Conservation (phyloP, 2,888 invertebrate species). For the Lumbricus terrestris region DNA sequence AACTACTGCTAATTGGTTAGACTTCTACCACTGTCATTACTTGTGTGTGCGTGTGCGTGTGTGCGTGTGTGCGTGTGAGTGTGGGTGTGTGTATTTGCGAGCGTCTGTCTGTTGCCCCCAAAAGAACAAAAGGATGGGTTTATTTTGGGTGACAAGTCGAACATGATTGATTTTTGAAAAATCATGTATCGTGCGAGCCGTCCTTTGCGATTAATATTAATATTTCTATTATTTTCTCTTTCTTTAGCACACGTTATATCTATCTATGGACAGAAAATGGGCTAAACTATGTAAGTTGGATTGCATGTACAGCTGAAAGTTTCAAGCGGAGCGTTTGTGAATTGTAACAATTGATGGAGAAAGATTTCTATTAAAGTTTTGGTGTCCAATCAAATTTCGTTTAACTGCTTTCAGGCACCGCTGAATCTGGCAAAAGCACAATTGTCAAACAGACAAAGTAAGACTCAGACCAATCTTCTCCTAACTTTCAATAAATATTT, state of each 20-base stretch:
- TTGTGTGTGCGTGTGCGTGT: neutral
- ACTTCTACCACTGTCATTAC: neutral
- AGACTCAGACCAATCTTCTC: constrained; percentile 59
- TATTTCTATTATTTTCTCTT: neutral
- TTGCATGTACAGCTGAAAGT: no score
- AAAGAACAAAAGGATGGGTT: no score
- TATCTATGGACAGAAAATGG: no score
- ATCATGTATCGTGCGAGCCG: neutral
- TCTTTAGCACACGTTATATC: neutral
- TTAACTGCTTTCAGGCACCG: constrained; percentile 76
- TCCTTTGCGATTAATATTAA: neutral
- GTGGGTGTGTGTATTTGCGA: neutral
- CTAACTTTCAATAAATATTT: neutral
- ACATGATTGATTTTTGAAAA: neutral
- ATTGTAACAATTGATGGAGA: no score
- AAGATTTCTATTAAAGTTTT: no score
- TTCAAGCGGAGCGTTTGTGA: no score
- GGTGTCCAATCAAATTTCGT: neutral
- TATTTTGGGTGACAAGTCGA: no score
- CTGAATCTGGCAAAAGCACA: constrained; percentile 98
- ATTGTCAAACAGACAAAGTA: constrained; percentile 99
- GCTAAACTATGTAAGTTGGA: no score
- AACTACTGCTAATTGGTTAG: constrained; percentile 90
- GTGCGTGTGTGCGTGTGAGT: neutral
- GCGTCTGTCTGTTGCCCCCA: no score